phyloP scores from a whole-genome alignment of 2,888 invertebrate genomes.

The Neoscelio sp. region DNA sequence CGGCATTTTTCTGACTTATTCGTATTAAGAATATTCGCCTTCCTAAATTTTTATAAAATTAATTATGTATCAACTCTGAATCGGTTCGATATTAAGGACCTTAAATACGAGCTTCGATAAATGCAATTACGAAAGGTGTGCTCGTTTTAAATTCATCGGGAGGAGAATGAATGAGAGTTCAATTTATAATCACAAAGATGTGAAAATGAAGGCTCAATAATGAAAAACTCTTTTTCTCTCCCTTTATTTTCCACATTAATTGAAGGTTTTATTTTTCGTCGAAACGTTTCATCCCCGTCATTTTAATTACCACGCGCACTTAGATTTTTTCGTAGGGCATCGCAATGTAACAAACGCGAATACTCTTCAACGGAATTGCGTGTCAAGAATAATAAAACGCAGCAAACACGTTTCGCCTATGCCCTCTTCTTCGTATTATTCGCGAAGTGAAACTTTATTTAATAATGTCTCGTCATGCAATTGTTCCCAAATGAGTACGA shows the following conservation, averaged over 20 bases:
- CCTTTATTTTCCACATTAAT: conserved; percentile 11
- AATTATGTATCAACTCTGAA: neutral
- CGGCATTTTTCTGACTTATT: too few species aligned
- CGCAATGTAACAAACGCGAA: neutral
- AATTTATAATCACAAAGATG: too few species aligned
- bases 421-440: conserved; percentile 7
- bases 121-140: conserved; percentile 5
- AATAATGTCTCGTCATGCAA: conserved; percentile 37
- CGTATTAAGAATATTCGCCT: too few species aligned
- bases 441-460: conserved; percentile 23
- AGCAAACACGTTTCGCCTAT: conserved; percentile 17
- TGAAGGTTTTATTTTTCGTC: neutral
- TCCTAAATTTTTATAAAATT: too few species aligned
- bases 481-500: conserved; percentile 20
- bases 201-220: too few species aligned
- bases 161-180: neutral
- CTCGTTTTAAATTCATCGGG: conserved; percentile 3
- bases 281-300: neutral
- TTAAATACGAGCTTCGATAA: neutral
- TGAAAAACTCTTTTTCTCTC: neutral
- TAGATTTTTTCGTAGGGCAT: neutral
- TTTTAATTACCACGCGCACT: neutral
- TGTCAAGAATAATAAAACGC: conserved; percentile 28
- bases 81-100: too few species aligned
- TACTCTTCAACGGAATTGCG: conserved; percentile 7